Evolutionary conservation across 2,797 vertebrate species (phyloP).

Genomic region (Schizopygopsis malacanthus): DNA sequence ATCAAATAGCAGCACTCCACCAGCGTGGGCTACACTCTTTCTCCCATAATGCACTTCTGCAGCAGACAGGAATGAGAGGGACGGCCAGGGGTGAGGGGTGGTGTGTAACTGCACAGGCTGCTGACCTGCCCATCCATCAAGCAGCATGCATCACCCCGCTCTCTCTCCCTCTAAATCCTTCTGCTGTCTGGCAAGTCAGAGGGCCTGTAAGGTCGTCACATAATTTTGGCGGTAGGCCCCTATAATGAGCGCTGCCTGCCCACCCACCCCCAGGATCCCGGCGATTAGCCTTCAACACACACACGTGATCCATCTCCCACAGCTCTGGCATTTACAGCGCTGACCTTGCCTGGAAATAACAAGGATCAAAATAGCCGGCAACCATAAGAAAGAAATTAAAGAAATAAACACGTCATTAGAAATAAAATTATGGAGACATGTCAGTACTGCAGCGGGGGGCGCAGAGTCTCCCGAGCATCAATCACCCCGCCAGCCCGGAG

Average conservation of each 20-base stretch:
- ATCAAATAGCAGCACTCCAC: slow-evolving; percentile 46
- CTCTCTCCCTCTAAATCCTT: slow-evolving; percentile 49
- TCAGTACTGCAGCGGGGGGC: slow-evolving; percentile 76
- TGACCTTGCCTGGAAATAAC: slow-evolving; percentile 73
- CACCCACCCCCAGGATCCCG: slow-evolving; percentile 74
- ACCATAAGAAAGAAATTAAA: slow-evolving; percentile 56
- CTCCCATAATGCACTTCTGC: slow-evolving; percentile 37
- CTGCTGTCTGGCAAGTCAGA: slow-evolving; percentile 59
- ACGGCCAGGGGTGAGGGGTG: slow-evolving; percentile 49
- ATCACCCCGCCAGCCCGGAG: slow-evolving; percentile 84
- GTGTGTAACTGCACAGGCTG: slow-evolving; percentile 57
- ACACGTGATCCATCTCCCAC: slow-evolving; percentile 76
- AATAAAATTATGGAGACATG: slow-evolving; percentile 55
- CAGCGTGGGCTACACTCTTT: slow-evolving; percentile 37
- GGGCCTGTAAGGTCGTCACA: slow-evolving; percentile 73
- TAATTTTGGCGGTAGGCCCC: slow-evolving; percentile 78
- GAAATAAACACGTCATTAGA: slow-evolving; percentile 47
- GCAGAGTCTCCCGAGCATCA: slow-evolving; percentile 82
- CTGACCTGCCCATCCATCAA: slow-evolving; percentile 76
- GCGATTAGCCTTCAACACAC: slow-evolving; percentile 76
- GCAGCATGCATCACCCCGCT: slow-evolving; percentile 63
- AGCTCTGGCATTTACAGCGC: slow-evolving; percentile 74
- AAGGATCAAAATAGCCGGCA: slow-evolving; percentile 48
- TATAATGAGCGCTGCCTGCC: slow-evolving; percentile 80
- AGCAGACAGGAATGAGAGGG: slow-evolving; percentile 50